These are phyloP conservation scores for Harpalus rufipes DNA, from an alignment of 2,888 invertebrate species.

Conservation along the genomic window DNA sequence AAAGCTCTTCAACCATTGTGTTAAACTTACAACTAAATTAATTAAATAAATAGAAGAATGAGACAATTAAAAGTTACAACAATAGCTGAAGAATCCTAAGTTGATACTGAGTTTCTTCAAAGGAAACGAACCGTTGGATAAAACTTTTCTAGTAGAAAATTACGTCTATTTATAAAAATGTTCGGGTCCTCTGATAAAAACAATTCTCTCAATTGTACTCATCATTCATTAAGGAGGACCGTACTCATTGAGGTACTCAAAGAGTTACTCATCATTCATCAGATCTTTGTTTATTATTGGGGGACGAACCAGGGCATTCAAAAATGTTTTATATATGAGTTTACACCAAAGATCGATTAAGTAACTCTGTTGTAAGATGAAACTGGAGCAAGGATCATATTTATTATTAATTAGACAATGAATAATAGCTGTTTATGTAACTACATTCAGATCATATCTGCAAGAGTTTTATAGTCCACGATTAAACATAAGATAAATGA, in stretches of 20 bases:
- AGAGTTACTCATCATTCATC: background rate
- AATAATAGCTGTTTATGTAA: constrained; percentile 39
- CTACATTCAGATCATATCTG: background rate
- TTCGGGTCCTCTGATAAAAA: background rate
- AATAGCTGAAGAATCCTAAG: constrained; percentile 4
- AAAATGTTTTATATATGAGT: background rate
- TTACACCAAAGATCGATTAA: background rate
- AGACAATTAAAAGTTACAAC: constrained; percentile 20
- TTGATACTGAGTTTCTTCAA: background rate
- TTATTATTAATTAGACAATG: constrained; percentile 38
- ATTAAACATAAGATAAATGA: background rate
- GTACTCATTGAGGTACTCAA: background rate
- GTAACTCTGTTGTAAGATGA: constrained; percentile 32
- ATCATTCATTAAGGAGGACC: constrained; percentile 27
- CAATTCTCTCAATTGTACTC: constrained; percentile 41
- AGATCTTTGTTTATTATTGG: constrained; percentile 43
- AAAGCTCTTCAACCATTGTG: constrained; percentile 10
- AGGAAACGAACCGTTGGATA: constrained; percentile 5
- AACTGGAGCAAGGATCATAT: constrained; percentile 29
- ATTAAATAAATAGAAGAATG: constrained; percentile 34
- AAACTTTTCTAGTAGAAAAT: no score
- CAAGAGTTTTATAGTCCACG: background rate
- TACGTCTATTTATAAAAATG: constrained; percentile 18
- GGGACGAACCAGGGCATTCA: constrained; percentile 9
- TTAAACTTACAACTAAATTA: background rate